A percentile compares a stretch with the other conserved stretches of the same genome.
phyloP scores from a whole-genome alignment of 2,888 invertebrate species.

The Drosophila mimica region DNA sequence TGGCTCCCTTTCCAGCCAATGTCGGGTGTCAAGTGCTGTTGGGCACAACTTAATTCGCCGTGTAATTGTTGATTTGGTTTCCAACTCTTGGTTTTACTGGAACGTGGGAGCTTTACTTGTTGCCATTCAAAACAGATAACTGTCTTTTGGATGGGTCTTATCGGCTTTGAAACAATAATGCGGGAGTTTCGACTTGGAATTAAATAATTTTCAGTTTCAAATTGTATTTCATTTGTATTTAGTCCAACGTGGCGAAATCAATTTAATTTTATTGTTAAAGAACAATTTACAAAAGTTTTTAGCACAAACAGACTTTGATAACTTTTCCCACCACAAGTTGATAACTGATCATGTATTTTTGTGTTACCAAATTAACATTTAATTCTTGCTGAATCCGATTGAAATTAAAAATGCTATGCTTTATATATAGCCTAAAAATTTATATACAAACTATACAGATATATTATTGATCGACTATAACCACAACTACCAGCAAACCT shows the following conservation, averaged over 20 bases:
- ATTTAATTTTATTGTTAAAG: neutral
- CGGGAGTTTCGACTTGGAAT: constrained; percentile 13
- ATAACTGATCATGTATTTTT: neutral
- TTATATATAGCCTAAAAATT: no score
- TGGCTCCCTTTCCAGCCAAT: neutral
- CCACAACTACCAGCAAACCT: neutral
- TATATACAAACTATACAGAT: neutral
- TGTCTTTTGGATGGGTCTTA: constrained; percentile 33
- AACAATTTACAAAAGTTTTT: neutral
- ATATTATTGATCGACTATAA: neutral
- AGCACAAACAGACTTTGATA: neutral
- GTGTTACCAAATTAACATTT: no score
- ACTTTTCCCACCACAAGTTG: neutral
- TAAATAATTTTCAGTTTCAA: neutral
- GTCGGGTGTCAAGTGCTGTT: constrained; percentile 49
- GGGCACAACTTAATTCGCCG: constrained; percentile 58
- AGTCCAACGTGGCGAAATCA: neutral
- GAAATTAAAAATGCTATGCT: neutral
- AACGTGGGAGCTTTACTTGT: constrained; percentile 74
- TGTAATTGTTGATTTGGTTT: constrained; percentile 68
- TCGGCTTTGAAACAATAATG: constrained; percentile 36
- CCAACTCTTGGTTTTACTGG: constrained; percentile 65
- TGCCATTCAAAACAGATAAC: constrained; percentile 44
- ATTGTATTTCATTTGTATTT: neutral
- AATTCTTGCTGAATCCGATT: neutral